Evolutionary conservation across 30 jellyfish, hydroid and myxozoan genomes (phyloP).

Genomic region (Rhopilema esculentum): DNA sequence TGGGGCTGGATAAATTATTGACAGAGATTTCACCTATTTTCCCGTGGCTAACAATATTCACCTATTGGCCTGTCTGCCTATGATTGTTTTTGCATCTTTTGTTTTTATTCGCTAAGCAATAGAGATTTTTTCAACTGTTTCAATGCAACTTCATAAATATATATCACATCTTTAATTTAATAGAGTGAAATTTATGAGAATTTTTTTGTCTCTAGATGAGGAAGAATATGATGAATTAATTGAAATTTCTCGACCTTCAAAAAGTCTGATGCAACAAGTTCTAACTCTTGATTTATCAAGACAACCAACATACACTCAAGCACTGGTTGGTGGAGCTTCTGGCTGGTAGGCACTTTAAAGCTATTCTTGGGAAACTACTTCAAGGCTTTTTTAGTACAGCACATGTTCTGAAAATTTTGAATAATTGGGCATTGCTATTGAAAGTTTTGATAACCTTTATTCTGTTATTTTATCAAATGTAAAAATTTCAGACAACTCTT

Average conservation of each 20-base stretch:
- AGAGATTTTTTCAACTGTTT: too few species aligned
- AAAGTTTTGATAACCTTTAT: too few species aligned
- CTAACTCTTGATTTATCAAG: constrained; percentile 81
- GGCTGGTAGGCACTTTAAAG: constrained; percentile 78
- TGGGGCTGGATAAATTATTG: too few species aligned
- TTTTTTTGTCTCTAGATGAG: constrained; percentile 12
- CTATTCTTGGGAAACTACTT: not conserved
- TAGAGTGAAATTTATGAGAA: not conserved
- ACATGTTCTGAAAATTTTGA: not conserved
- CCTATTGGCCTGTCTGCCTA: too few species aligned
- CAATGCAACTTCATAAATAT: too few species aligned
- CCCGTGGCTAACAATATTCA: too few species aligned
- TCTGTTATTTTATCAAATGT: too few species aligned
- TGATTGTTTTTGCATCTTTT: too few species aligned
- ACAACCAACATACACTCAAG: constrained; percentile 82
- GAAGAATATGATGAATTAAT: constrained; percentile 57
- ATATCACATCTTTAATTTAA: not conserved
- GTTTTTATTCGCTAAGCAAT: too few species aligned
- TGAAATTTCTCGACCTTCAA: constrained; percentile 40
- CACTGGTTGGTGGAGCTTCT: constrained; percentile 92
- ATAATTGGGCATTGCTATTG: not conserved
- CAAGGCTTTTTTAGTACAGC: not conserved
- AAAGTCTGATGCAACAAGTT: constrained; percentile 59
- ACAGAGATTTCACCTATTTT: too few species aligned
- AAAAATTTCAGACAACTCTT: too few species aligned